A percentile compares a stretch with the other conserved stretches of the same genome.
Evolutionary conservation across 2,888 invertebrate species (phyloP).

Genomic region (Nymphalis polychloros): DNA sequence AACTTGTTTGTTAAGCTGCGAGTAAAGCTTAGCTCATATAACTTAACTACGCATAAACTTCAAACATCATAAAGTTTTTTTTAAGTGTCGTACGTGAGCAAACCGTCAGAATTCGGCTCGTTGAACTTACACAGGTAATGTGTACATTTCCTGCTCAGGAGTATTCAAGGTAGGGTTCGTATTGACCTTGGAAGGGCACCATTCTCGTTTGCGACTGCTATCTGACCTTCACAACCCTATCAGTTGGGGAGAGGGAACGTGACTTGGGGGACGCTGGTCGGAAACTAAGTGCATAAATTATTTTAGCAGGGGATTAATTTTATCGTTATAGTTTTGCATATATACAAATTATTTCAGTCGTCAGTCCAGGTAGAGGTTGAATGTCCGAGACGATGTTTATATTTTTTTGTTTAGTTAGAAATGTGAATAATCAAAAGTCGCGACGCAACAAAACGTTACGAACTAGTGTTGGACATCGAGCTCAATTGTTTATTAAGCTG

Average conservation of each 20-base stretch:
- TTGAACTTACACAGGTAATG: conserved; percentile 18
- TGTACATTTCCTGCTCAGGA: conserved; percentile 30
- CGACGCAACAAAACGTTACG: too few species aligned
- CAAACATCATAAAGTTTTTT: conserved; percentile 13
- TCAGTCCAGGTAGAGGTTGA: too few species aligned
- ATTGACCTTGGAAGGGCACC: conserved; percentile 41
- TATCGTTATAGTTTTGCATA: neutral
- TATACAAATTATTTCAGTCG: neutral
- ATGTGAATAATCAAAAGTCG: too few species aligned
- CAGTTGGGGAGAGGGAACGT: conserved; percentile 34
- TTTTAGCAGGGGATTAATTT: neutral
- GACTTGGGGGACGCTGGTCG: conserved; percentile 26
- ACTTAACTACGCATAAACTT: conserved; percentile 5
- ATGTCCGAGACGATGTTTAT: too few species aligned
- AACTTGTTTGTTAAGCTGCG: neutral
- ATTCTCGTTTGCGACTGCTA: conserved; percentile 41
- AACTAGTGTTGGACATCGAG: too few species aligned
- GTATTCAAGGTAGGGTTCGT: conserved; percentile 39
- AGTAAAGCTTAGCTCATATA: neutral
- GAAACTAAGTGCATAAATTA: conserved; percentile 14
- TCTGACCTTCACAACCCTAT: conserved; percentile 43
- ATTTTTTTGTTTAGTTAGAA: too few species aligned
- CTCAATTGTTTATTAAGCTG: too few species aligned
- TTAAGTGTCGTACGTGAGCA: conserved; percentile 31
- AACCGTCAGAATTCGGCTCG: conserved; percentile 14